Evolutionary conservation across 2,797 vertebrate genomes (phyloP).

Genomic region (Phalloptychus januarius): DNA sequence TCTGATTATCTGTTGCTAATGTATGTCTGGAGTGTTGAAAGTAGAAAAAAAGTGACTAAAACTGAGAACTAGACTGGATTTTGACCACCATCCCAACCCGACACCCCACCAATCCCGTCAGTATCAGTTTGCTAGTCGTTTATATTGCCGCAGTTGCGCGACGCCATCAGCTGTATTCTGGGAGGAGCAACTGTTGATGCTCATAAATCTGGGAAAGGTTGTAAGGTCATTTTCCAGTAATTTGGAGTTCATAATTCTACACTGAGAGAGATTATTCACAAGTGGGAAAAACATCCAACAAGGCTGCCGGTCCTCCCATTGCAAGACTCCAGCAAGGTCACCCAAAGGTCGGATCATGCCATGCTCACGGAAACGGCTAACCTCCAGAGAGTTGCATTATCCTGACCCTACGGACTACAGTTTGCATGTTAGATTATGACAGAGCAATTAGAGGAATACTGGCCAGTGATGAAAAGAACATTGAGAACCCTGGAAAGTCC

Average conservation of each 20-base stretch:
- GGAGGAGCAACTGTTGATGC: background rate
- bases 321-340: background rate
- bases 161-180: background rate
- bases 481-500: background rate
- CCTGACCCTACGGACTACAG: no score
- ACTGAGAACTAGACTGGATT: background rate
- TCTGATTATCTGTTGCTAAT: background rate
- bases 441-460: background rate
- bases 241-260: background rate
- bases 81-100: background rate
- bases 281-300: background rate
- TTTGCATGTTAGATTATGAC: background rate
- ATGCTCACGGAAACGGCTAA: background rate
- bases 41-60: background rate
- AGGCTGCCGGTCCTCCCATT: background rate
- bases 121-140: background rate
- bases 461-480: background rate
- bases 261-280: background rate
- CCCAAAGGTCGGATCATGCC: background rate
- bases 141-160: background rate
- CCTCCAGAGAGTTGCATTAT: background rate
- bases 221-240: background rate
- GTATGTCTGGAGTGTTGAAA: background rate
- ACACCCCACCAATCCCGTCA: background rate
- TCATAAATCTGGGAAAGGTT: constrained; percentile 7